Evolutionary conservation across 2,888 invertebrate genomes (phyloP), one percentile per base, ranked within the genome.

Genomic region (Calliopum simillimum): DNA sequence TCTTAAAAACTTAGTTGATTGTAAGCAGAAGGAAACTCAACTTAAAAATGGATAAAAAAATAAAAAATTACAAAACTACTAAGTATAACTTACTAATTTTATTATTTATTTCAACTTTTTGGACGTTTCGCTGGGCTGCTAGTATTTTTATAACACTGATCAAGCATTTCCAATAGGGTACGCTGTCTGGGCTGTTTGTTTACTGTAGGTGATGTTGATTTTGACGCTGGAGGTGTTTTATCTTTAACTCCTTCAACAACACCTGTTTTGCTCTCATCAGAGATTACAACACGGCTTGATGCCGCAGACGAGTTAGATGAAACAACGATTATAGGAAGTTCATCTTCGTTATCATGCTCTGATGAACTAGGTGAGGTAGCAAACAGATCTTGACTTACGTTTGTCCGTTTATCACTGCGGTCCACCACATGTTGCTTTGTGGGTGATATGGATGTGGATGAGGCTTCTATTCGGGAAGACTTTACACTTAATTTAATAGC

Each of bases 121-220:
- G 53, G 21, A 67, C 67, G 67, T 67, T 67, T 65, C 4, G 70
- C 70, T 43, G 76, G 75, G 61, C 77, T 77, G 2, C 79, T 81
- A 51, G 79, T 76, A 3, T 79, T 80, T 33, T 33, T 33, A 62
- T 85, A 84, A 66, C 81, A 81, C 2, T 78, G 76, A 71, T 85
- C 86, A 49, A 86, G 78, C 85, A 86, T 84, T 56, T 85, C 86
- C 49, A 86, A 73, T 19, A 85, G 75, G 1, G 82, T 77, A 68
- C 79, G 74, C 69, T 86, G 85, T 1, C 83, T 77, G 59, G 72
- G 67, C 67, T 78, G 75, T 43, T 68, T 53, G n/a, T 62, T 70
- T 51, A 21, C 47, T 16, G 67, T 33, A 41, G 16, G 43, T 8
- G 66, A 25, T 23, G 76, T 58, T 4, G 41, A 14, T 23, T 63